A percentile compares a stretch with the other conserved stretches of the same genome.
Evolutionary conservation across 2,113 vertebrate species (phyloP).

Genomic region (Takifugu bimaculatus): DNA sequence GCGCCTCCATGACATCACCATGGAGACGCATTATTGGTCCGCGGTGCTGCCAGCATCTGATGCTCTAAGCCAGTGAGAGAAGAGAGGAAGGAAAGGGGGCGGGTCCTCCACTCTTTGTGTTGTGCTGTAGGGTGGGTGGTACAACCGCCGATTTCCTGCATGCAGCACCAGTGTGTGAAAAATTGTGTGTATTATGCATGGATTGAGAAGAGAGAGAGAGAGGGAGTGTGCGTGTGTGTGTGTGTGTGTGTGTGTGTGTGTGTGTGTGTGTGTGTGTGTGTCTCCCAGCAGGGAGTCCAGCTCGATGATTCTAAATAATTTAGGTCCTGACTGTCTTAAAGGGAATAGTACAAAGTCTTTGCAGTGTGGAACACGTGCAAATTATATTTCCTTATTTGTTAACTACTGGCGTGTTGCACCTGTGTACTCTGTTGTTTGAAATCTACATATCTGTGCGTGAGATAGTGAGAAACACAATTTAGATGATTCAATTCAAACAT

Average conservation of each 20-base stretch:
- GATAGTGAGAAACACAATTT: too few relatives aligned
- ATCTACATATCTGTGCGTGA: too few relatives aligned
- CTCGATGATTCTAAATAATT: conserved; percentile 54
- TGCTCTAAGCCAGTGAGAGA: conserved; percentile 52
- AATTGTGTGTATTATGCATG: not conserved
- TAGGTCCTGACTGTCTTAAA: conserved; percentile 28
- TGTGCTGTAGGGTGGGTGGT: conserved; percentile 58
- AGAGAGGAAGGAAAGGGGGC: conserved; percentile 36
- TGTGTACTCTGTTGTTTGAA: not conserved
- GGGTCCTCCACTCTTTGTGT: conserved; percentile 58
- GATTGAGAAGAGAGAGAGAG: conserved; percentile 19
- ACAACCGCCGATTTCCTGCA: conserved; percentile 35
- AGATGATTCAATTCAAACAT: too few relatives aligned
- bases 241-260: conserved; percentile 2
- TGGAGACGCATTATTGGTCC: conserved; percentile 65
- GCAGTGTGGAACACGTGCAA: conserved; percentile 1
- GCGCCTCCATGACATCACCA: conserved; percentile 78
- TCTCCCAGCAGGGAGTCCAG: conserved; percentile 34
- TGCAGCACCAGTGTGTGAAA: conserved; percentile 38
- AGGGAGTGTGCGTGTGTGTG: conserved; percentile 9
- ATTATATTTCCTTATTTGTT: not conserved
- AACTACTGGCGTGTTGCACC: not conserved
- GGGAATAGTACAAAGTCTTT: not conserved
- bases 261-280: conserved; percentile 10
- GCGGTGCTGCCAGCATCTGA: conserved; percentile 60